Percentiles rank a stretch among this genome's conserved stretches.
Conservation (phyloP, 2,888 invertebrate genomes). For the Oligia strigilis region DNA sequence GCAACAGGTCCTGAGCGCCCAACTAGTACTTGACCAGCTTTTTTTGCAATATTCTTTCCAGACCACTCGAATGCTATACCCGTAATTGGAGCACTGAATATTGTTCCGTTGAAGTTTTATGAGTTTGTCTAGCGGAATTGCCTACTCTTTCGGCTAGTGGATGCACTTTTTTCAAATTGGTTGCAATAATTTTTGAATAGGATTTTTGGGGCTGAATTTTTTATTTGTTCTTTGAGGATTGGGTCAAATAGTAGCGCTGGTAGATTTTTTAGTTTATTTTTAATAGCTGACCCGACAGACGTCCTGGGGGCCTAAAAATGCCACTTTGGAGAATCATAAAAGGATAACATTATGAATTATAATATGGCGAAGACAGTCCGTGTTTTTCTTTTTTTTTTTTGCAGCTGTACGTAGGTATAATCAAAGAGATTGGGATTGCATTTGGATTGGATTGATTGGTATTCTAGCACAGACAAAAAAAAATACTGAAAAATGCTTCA, state of each 20-base stretch:
- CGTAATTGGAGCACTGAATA: slow-evolving; percentile 80
- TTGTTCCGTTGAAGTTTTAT: slow-evolving; percentile 73
- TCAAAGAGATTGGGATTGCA: too few species aligned
- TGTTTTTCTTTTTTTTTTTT: too few species aligned
- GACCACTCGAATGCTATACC: slow-evolving; percentile 73
- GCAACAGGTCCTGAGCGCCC: too few species aligned
- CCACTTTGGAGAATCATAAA: too few species aligned
- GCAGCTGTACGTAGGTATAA: too few species aligned
- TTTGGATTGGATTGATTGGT: too few species aligned
- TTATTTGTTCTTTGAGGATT: not conserved
- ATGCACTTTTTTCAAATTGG: slow-evolving; percentile 63
- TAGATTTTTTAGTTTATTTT: not conserved
- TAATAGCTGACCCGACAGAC: too few species aligned
- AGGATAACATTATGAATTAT: too few species aligned
- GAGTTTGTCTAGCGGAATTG: slow-evolving; percentile 71
- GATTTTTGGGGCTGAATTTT: slow-evolving; percentile 7
- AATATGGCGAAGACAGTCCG: too few species aligned
- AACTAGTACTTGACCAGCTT: not conserved
- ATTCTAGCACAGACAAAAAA: too few species aligned
- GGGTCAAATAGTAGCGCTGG: not conserved
- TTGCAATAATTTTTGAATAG: slow-evolving; percentile 15
- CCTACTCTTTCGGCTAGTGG: slow-evolving; percentile 57
- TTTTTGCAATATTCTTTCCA: slow-evolving; percentile 71
- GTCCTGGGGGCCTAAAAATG: too few species aligned
- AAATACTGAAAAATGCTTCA: too few species aligned